Conservation (phyloP, 2,888 invertebrate genomes). For the Melolontha melolontha region DNA sequence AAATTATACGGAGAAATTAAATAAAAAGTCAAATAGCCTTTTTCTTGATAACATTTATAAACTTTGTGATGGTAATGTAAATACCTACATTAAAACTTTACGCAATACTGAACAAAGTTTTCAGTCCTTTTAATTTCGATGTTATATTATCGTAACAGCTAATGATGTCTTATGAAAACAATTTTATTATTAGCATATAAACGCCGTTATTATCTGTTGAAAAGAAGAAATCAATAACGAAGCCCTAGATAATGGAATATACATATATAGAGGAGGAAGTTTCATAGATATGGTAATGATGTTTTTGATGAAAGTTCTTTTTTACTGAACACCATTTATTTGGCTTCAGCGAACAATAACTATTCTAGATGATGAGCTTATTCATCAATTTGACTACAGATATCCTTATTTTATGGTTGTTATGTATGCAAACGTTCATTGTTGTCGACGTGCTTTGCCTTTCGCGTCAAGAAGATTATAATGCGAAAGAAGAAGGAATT, state of each 20-base stretch:
- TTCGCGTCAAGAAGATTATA: too few relatives aligned
- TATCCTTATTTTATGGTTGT: neutral
- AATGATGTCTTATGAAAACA: constrained; percentile 13
- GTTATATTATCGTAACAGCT: constrained; percentile 10
- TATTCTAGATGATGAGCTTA: constrained; percentile 12
- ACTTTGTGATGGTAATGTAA: too few relatives aligned
- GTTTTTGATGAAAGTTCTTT: constrained; percentile 26
- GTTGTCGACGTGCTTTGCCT: too few relatives aligned
- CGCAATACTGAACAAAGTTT: too few relatives aligned
- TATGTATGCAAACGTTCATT: constrained; percentile 1
- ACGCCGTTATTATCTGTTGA: constrained; percentile 13
- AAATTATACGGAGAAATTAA: too few relatives aligned
- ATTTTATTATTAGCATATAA: constrained; percentile 11
- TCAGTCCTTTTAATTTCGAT: neutral
- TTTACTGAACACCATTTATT: constrained; percentile 14
- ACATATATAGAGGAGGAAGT: neutral
- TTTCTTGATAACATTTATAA: too few relatives aligned
- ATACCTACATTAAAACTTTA: too few relatives aligned
- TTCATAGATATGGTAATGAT: constrained; percentile 35
- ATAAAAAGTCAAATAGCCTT: too few relatives aligned
- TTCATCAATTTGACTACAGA: constrained; percentile 11
- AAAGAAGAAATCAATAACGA: constrained; percentile 16
- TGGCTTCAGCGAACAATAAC: constrained; percentile 20
- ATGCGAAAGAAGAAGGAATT: too few relatives aligned
- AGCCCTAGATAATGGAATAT: constrained; percentile 14